phyloP scores from a whole-genome alignment of 1,140 invertebrate genomes.

The Trachymyrmex septentrionalis region DNA sequence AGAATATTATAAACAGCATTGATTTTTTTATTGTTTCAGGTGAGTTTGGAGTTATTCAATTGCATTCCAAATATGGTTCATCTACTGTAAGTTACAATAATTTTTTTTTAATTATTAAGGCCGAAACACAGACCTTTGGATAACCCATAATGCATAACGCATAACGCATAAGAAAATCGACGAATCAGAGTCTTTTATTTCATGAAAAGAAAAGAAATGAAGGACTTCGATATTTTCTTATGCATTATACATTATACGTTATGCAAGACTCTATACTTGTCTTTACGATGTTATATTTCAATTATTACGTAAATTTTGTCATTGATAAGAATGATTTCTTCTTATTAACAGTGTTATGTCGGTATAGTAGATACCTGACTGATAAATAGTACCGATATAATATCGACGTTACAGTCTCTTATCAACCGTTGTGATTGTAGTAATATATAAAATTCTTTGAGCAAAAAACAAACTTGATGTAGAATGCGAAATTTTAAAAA shows the following conservation, averaged over 20 bases:
- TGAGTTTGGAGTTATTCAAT: constrained; percentile 44
- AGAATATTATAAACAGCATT: background rate
- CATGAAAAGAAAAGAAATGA: too few species aligned
- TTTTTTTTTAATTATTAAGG: constrained; percentile 4
- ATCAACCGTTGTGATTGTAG: background rate
- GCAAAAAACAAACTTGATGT: background rate
- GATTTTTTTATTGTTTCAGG: constrained; percentile 23
- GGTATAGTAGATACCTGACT: constrained; percentile 6
- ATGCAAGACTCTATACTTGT: too few species aligned
- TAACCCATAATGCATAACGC: too few species aligned
- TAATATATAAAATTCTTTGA: background rate
- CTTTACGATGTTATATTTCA: background rate
- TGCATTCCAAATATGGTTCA: background rate
- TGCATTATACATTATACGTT: too few species aligned
- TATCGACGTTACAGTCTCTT: constrained; percentile 8
- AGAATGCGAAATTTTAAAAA: background rate
- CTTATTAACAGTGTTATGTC: constrained; percentile 2
- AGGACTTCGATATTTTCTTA: too few species aligned
- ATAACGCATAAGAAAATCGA: too few species aligned
- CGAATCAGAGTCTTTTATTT: too few species aligned
- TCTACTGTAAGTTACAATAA: constrained; percentile 31
- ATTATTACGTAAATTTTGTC: background rate
- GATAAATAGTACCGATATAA: background rate
- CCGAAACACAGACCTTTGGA: too few species aligned
- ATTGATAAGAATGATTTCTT: constrained; percentile 7